These are phyloP conservation scores for Odontothrips loti DNA, from an alignment of 2,888 invertebrate genomes.

Conservation along the genomic window DNA sequence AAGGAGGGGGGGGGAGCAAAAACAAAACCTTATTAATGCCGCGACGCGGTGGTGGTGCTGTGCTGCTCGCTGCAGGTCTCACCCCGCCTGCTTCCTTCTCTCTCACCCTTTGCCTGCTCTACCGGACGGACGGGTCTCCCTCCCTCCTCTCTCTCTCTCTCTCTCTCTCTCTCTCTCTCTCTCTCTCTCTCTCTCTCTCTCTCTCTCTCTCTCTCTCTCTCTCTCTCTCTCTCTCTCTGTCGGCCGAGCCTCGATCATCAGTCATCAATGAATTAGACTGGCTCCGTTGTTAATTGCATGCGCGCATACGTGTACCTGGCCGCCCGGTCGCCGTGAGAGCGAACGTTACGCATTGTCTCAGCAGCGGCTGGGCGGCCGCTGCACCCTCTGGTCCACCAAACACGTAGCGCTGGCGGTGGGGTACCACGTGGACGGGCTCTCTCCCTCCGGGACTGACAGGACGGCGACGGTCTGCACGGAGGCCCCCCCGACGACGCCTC, in stretches of 20 bases:
- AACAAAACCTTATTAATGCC: slow-evolving; percentile 23
- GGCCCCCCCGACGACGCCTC: no score
- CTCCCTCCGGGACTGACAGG: no score
- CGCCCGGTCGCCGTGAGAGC: background rate
- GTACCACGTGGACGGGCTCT: no score
- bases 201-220: background rate
- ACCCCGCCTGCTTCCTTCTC: background rate
- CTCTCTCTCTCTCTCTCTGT: background rate
- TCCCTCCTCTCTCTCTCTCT: background rate
- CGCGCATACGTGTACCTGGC: background rate
- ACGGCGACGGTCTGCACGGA: no score
- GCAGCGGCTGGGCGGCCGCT: background rate
- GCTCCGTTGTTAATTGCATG: slow-evolving; percentile 2
- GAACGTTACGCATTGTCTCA: slow-evolving; percentile 14
- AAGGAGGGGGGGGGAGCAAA: background rate
- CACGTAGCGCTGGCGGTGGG: no score
- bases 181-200: background rate
- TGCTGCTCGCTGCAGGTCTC: background rate
- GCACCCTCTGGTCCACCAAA: no score
- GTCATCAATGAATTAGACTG: slow-evolving; percentile 22
- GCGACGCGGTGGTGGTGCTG: background rate
- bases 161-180: background rate
- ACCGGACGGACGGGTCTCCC: background rate
- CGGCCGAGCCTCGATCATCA: background rate
- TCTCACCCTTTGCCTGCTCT: background rate